A percentile compares a stretch with the other conserved stretches of the same genome.
Evolutionary conservation across 1,140 invertebrate species (phyloP).

Genomic region (Hesperophylax magnus): DNA sequence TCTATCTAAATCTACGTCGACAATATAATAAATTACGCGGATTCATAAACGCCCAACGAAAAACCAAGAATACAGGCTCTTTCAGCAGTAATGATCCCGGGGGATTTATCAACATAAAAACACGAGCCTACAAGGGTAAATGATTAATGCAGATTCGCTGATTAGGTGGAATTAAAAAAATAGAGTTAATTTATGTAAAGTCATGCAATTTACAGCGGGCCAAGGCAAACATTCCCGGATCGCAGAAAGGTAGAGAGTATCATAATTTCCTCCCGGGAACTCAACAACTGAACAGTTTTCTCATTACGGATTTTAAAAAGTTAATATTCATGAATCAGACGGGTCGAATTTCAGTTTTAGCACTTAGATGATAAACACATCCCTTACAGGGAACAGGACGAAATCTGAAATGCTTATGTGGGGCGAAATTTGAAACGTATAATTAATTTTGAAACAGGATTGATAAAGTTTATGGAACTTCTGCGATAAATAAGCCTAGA

Average conservation of each 20-base stretch:
- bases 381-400: background rate
- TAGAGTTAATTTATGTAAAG: constrained; percentile 44
- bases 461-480: too few relatives aligned
- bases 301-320: constrained; percentile 31
- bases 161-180: constrained; percentile 50
- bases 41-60: constrained; percentile 19
- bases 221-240: constrained; percentile 22
- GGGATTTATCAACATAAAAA: constrained; percentile 19
- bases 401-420: too few relatives aligned
- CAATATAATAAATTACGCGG: background rate
- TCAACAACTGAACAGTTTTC: constrained; percentile 4
- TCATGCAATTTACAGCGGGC: constrained; percentile 32
- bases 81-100: constrained; percentile 18
- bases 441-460: too few relatives aligned
- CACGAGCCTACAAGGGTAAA: constrained; percentile 33
- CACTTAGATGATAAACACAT: background rate
- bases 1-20: too few relatives aligned
- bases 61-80: constrained; percentile 7
- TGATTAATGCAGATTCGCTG: constrained; percentile 48
- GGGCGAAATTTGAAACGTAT: too few relatives aligned
- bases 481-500: too few relatives aligned
- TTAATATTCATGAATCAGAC: constrained; percentile 24
- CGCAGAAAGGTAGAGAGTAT: constrained; percentile 7
- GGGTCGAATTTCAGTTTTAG: background rate
- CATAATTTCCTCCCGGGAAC: background rate